Conservation (phyloP, 2,113 vertebrate species). For the Tupaia chinensis region DNA sequence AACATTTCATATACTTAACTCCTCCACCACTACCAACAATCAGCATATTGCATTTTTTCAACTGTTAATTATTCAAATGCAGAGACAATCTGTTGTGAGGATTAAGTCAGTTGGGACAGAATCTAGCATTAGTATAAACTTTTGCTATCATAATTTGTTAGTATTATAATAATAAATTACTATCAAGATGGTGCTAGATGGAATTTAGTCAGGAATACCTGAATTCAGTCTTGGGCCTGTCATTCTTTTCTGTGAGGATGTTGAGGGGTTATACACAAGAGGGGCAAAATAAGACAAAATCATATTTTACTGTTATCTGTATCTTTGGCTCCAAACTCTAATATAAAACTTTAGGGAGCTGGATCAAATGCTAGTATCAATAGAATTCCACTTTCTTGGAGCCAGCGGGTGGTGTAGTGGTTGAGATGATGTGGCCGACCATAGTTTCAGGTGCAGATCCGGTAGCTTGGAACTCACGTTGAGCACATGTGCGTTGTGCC, state of each 20-base stretch:
- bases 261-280: neutral
- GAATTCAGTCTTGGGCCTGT: neutral
- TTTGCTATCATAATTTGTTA: neutral
- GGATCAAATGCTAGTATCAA: neutral
- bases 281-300: neutral
- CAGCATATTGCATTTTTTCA: neutral
- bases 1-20: slow-evolving; percentile 16
- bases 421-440: no score
- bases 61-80: neutral
- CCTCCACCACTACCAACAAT: neutral
- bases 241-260: neutral
- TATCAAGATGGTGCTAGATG: neutral
- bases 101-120: neutral
- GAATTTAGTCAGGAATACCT: neutral
- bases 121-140: neutral
- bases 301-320: neutral
- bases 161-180: neutral
- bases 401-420: no score
- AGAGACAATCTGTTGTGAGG: neutral
- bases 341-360: neutral
- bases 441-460: no score
- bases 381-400: neutral
- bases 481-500: no score
- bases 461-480: no score
- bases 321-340: neutral